phyloP scores from a whole-genome alignment of 2,888 invertebrate species.

The Portevinia maculata region DNA sequence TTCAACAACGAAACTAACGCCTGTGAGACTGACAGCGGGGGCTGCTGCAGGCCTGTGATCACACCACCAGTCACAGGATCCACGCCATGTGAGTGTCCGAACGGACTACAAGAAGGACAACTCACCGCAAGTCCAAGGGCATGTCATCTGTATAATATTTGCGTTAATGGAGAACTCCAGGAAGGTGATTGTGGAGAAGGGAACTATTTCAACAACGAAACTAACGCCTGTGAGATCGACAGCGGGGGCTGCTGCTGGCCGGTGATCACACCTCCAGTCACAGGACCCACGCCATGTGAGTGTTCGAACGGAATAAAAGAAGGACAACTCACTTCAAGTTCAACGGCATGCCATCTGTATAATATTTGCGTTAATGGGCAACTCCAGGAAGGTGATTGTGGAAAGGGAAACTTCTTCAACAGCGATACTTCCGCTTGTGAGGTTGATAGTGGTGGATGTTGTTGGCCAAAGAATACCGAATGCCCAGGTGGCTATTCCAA shows the following conservation, averaged over 20 bases:
- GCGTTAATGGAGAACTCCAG: slow-evolving; percentile 59
- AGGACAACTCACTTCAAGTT: slow-evolving; percentile 4
- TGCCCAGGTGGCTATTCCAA: slow-evolving; percentile 46
- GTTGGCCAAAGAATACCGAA: slow-evolving; percentile 9
- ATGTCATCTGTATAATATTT: slow-evolving; percentile 40
- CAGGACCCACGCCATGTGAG: not conserved
- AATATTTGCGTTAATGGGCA: slow-evolving; percentile 73
- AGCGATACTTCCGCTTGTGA: slow-evolving; percentile 53
- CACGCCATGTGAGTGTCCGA: slow-evolving; percentile 16
- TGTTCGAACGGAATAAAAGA: slow-evolving; percentile 27
- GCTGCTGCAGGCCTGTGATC: slow-evolving; percentile 23
- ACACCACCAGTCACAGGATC: slow-evolving; percentile 25
- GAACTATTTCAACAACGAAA: slow-evolving; percentile 72
- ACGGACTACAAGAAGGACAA: slow-evolving; percentile 22
- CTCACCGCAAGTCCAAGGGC: not conserved
- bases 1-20: slow-evolving; percentile 68
- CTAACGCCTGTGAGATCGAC: slow-evolving; percentile 54
- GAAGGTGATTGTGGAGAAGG: slow-evolving; percentile 74
- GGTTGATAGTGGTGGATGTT: slow-evolving; percentile 42
- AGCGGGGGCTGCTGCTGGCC: slow-evolving; percentile 44
- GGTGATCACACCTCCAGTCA: slow-evolving; percentile 24
- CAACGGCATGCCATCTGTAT: slow-evolving; percentile 67
- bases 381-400: slow-evolving; percentile 75
- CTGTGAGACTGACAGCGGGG: slow-evolving; percentile 55
- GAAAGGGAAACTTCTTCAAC: slow-evolving; percentile 74